Conservation (phyloP, 2,113 vertebrate genomes). For the Odocoileus virginianus region DNA sequence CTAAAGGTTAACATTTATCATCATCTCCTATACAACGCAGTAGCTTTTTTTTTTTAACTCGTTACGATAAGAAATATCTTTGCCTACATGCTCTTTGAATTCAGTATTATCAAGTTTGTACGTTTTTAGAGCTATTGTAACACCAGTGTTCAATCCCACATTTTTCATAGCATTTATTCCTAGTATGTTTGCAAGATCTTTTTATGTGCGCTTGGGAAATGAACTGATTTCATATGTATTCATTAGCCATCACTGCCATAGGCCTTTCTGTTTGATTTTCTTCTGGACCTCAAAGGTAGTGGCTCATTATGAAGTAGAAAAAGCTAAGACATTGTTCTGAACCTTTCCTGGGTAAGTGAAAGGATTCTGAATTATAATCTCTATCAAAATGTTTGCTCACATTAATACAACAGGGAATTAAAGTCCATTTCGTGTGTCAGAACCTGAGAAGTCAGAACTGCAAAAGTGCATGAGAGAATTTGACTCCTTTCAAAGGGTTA, state of each 20-base stretch:
- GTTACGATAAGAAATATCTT: not conserved
- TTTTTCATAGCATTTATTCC: not conserved
- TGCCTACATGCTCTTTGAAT: not conserved
- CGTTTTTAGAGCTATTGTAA: not conserved
- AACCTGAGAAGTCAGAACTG: not conserved
- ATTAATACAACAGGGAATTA: not conserved
- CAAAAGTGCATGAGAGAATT: not conserved
- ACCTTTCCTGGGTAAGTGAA: not conserved
- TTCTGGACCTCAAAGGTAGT: not conserved
- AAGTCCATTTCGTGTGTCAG: not conserved
- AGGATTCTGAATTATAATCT: not conserved
- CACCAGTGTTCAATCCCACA: not conserved
- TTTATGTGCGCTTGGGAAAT: constrained; percentile 8
- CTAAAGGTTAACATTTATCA: not conserved
- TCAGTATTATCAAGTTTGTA: not conserved
- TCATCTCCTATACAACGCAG: not conserved
- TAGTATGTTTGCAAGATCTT: not conserved
- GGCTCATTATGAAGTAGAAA: not conserved
- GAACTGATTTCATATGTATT: not conserved
- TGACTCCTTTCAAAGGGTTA: not conserved
- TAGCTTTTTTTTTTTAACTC: not conserved
- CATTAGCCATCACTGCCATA: not conserved
- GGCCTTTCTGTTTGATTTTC: not conserved
- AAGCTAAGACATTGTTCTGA: not conserved
- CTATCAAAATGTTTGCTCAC: constrained; percentile 11